Evolutionary conservation across 1,140 invertebrate genomes (phyloP).

Genomic region (Eueides isabella): DNA sequence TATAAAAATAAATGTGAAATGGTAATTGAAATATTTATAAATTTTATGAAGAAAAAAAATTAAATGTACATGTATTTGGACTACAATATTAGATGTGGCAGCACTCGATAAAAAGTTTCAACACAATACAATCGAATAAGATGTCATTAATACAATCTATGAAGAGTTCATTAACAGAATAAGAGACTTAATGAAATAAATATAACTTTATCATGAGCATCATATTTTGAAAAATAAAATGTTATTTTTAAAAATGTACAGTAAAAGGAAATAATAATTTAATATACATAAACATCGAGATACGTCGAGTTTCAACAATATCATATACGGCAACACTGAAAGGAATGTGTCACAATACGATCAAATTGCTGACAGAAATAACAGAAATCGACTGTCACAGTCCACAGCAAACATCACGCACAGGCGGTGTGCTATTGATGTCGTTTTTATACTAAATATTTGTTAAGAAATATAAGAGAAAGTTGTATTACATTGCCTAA

Average conservation of each 20-base stretch:
- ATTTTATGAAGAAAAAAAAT: no score
- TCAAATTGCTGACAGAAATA: constrained; percentile 21
- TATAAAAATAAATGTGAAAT: no score
- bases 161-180: no score
- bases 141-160: no score
- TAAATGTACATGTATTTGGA: no score
- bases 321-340: neutral
- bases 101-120: neutral
- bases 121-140: neutral
- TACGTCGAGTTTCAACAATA: neutral
- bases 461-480: constrained; percentile 44
- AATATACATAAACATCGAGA: no score
- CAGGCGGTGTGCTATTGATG: neutral
- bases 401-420: constrained; percentile 1
- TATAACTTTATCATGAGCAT: no score
- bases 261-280: no score
- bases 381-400: constrained; percentile 11
- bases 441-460: constrained; percentile 41
- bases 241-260: no score
- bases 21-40: no score
- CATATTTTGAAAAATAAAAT: no score
- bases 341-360: constrained; percentile 14
- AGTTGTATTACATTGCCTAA: constrained; percentile 31
- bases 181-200: no score
- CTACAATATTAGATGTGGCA: neutral